Percentiles rank a stretch among this genome's conserved stretches.
Evolutionary conservation across 2,113 vertebrate species (phyloP).

Genomic region (Hippocampus abdominalis): DNA sequence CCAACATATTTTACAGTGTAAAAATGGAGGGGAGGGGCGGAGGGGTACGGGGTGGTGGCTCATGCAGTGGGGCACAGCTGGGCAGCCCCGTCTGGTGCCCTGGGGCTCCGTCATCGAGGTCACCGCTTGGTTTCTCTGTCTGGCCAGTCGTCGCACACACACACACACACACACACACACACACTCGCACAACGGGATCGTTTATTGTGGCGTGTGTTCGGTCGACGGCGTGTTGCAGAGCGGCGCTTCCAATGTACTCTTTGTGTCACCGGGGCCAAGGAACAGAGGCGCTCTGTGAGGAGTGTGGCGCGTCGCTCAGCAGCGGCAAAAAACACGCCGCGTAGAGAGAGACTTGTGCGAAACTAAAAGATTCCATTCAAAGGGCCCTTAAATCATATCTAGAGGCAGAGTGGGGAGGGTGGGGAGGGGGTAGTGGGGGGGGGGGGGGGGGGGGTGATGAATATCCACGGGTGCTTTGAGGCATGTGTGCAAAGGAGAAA

Average conservation of each 20-base stretch:
- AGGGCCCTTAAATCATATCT: conserved; percentile 57
- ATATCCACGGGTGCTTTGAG: conserved; percentile 59
- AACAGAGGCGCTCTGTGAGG: conserved; percentile 78
- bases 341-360: conserved; percentile 63
- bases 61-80: conserved; percentile 65
- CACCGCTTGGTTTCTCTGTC: conserved; percentile 73
- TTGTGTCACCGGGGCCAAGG: conserved; percentile 68
- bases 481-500: conserved; percentile 60
- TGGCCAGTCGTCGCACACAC: conserved; percentile 66
- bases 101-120: conserved; percentile 66
- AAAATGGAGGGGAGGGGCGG: conserved; percentile 34
- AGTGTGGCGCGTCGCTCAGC: conserved; percentile 51
- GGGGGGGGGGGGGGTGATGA: conserved; percentile 58
- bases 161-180: conserved; percentile 65
- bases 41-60: conserved; percentile 16
- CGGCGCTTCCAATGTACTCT: conserved; percentile 79
- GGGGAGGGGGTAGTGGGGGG: conserved; percentile 35
- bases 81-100: conserved; percentile 68
- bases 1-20: conserved; percentile 44
- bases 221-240: conserved; percentile 66
- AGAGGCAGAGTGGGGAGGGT: conserved; percentile 18
- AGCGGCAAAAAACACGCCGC: conserved; percentile 64
- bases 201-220: conserved; percentile 76
- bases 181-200: conserved; percentile 68
- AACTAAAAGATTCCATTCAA: conserved; percentile 73